A percentile compares a stretch with the other conserved stretches of the same genome.
Evolutionary conservation across 1,140 invertebrate species (phyloP).

Genomic region (Meloidogyne exigua): DNA sequence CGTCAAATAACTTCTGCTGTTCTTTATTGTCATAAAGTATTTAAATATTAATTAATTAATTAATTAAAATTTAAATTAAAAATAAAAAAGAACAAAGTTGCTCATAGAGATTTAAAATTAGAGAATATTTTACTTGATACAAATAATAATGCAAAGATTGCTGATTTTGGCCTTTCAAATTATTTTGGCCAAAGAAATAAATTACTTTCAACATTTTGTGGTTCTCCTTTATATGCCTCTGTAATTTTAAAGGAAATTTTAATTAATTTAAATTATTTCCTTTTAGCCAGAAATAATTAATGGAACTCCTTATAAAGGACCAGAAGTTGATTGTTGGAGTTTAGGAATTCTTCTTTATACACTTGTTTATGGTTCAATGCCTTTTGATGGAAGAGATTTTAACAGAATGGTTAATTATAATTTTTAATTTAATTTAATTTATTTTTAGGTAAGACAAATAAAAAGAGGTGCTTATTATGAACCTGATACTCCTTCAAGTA

Average conservation of each 20-base stretch:
- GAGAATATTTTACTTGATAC: conserved; percentile 97
- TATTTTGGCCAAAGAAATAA: conserved; percentile 83
- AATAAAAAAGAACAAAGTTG: conserved; percentile 71
- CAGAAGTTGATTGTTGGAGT: conserved; percentile 80
- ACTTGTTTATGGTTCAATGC: conserved; percentile 97
- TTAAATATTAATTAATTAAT: conserved; percentile 20
- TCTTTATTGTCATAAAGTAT: conserved; percentile 93
- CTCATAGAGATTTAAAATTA: conserved; percentile 92
- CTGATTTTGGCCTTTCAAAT: conserved; percentile 97
- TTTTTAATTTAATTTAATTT: background rate
- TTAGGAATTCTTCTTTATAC: conserved; percentile 94
- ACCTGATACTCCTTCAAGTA: conserved; percentile 86
- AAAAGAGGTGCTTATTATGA: conserved; percentile 94
- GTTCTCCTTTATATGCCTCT: conserved; percentile 95
- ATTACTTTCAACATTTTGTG: conserved; percentile 86
- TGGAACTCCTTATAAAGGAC: conserved; percentile 93
- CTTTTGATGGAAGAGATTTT: conserved; percentile 97
- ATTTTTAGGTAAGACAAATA: conserved; percentile 79
- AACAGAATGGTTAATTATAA: conserved; percentile 82
- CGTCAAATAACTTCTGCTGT: conserved; percentile 94
- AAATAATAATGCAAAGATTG: conserved; percentile 93
- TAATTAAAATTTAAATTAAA: conserved; percentile 61
- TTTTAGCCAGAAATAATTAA: conserved; percentile 87
- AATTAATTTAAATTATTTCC: background rate
- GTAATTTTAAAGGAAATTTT: background rate